Conservation (phyloP, 2,888 invertebrate genomes). For the Drosophila affinis region DNA sequence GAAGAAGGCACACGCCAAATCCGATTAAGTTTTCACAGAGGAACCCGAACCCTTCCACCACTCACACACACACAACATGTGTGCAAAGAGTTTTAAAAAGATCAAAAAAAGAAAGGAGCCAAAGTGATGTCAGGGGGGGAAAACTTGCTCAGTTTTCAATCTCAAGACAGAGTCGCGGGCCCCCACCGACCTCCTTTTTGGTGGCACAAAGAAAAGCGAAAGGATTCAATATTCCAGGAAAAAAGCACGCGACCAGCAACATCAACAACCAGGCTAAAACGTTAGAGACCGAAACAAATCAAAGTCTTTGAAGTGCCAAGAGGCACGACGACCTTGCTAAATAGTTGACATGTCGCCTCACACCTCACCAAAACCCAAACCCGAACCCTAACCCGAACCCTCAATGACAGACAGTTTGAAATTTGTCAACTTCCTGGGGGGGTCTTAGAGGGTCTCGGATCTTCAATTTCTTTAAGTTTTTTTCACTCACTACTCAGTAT, state of each 20-base stretch:
- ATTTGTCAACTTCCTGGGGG: conserved; percentile 3
- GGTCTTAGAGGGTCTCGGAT: background rate
- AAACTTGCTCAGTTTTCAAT: conserved; percentile 66
- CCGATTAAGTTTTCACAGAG: conserved; percentile 76
- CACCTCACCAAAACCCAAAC: background rate
- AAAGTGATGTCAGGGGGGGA: conserved; percentile 25
- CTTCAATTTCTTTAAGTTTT: background rate
- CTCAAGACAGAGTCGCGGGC: conserved; percentile 45
- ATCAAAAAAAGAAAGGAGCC: conserved; percentile 44
- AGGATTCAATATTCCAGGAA: conserved; percentile 70
- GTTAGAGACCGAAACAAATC: conserved; percentile 55
- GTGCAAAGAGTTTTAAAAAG: conserved; percentile 61
- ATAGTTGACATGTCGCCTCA: conserved; percentile 50
- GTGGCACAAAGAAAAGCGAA: conserved; percentile 54
- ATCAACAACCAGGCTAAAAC: conserved; percentile 11
- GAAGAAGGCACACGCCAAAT: conserved; percentile 65
- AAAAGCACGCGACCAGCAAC: conserved; percentile 44
- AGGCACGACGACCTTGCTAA: conserved; percentile 41
- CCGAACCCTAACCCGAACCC: background rate
- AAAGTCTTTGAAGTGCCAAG: conserved; percentile 63
- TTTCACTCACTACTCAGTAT: background rate
- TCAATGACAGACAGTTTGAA: conserved; percentile 31
- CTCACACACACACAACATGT: conserved; percentile 23
- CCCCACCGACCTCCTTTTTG: background rate
- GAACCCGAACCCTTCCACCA: conserved; percentile 12